phyloP scores from a whole-genome alignment of 1,140 invertebrate genomes.

The Ips nitidus region DNA sequence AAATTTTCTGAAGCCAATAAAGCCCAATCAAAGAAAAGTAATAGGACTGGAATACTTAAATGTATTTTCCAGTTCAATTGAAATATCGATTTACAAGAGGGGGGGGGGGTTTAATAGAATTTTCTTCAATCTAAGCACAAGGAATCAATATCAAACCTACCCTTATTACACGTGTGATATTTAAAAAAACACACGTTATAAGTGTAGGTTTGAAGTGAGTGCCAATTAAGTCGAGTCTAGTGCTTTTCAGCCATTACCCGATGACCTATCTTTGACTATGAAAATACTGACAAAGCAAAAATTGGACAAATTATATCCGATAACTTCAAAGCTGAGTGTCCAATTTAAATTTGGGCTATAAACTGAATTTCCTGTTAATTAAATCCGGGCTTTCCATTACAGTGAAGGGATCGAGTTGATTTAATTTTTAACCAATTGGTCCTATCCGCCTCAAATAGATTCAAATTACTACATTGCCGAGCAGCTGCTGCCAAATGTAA shows the following conservation, averaged over 20 bases:
- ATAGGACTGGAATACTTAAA: too few species aligned
- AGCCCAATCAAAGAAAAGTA: background rate
- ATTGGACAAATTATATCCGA: background rate
- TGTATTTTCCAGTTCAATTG: background rate
- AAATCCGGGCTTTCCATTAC: conserved; percentile 9
- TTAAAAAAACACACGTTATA: background rate
- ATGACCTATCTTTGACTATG: background rate
- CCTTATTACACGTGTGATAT: background rate
- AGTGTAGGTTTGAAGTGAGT: background rate
- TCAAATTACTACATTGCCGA: conserved; percentile 8
- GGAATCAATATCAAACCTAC: background rate
- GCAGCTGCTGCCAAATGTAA: conserved; percentile 6
- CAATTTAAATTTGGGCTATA: background rate
- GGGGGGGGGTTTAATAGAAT: background rate
- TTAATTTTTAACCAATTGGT: conserved; percentile 8
- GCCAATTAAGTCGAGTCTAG: background rate
- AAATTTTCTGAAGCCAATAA: background rate
- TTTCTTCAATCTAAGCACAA: background rate
- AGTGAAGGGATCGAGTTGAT: conserved; percentile 5
- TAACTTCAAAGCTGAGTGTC: background rate
- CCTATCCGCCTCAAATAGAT: conserved; percentile 4
- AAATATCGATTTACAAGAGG: background rate
- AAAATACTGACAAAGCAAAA: background rate
- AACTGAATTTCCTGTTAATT: conserved; percentile 2
- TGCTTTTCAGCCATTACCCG: background rate